These are phyloP conservation scores for Chlamydotis undulata DNA, from an alignment of 2,113 vertebrate species.

Conservation along the genomic window DNA sequence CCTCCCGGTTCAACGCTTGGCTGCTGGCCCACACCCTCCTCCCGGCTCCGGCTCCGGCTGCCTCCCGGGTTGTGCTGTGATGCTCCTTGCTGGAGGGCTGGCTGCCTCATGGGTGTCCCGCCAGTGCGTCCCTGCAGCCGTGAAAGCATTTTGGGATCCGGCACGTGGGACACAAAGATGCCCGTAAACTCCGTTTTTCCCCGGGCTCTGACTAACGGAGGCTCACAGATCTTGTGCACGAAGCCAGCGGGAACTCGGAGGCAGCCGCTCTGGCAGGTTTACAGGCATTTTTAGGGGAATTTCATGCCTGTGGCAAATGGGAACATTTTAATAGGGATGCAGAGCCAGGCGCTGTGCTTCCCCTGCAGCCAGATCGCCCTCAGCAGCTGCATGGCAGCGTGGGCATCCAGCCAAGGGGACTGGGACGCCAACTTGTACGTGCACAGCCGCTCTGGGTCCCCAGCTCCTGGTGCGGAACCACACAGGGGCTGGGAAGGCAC, in stretches of 20 bases:
- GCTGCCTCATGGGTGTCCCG: background rate
- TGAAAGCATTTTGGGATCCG: background rate
- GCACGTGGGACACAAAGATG: rapidly evolving
- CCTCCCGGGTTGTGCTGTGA: background rate
- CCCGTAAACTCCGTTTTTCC: background rate
- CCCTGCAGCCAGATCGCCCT: background rate
- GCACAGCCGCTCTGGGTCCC: background rate
- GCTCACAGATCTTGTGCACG: background rate
- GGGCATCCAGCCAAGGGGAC: background rate
- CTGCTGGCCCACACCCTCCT: background rate
- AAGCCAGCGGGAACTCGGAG: background rate
- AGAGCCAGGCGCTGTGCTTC: background rate
- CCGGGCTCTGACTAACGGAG: background rate
- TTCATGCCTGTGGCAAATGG: rapidly evolving
- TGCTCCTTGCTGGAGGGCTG: background rate
- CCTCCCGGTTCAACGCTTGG: background rate
- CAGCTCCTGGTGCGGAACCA: background rate
- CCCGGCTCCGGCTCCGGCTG: rapidly evolving
- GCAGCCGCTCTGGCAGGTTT: background rate
- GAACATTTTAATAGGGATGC: too few relatives aligned
- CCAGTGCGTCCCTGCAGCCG: background rate
- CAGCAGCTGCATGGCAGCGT: background rate
- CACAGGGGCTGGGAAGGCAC: background rate
- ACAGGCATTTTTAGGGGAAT: background rate
- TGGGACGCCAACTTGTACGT: background rate